Evolutionary conservation across 2,888 invertebrate genomes (phyloP), one percentile per base, ranked within the genome.

Genomic region (Trachelus iudaicus): DNA sequence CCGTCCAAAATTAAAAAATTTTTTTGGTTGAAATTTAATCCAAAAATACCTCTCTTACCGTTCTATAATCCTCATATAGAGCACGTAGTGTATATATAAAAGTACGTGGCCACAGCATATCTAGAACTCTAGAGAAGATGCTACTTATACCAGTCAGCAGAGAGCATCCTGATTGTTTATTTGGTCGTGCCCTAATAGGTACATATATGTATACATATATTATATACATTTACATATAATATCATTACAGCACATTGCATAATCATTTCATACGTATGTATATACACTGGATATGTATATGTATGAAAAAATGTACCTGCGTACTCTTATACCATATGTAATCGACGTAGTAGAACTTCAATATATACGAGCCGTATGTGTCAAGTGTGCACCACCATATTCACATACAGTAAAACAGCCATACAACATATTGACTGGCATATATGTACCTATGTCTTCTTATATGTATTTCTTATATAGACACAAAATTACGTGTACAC

Each of bases 41-140:
- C 56, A 56, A 56, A 56, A 56, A 56, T 56, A 0, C 23, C 31
- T 12, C n/a, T 34, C 15, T 31, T 23, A 31, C 69, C n/a, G 37
- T 69, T 74, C 40, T 35, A 37, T 33, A 34, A 35, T 34, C 34
- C 35, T 76, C 76, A 69, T 69, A 80, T 74, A 80, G 75, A 80
- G 78, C 80, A 80, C 80, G 78, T 78, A 80, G 80, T 78, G 75
- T 80, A 74, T 78, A 77, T 77, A 79, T 76, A 79, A 76, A 69
- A 69, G 33, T 76, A 78, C 78, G 78, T 80, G 80, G 75, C 75
- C 78, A 80, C 78, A 80, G 76, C 76, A 80, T 80, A 77, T 76
- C 76, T 76, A 71, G 71, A 71, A 23, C 56, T 71, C 71, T 71
- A 71, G 71, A 71, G 23, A 71, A 71, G 71, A 71, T 71, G 71